Conservation (phyloP, 2,797 vertebrate species). For the Pseudochirops cupreus region DNA sequence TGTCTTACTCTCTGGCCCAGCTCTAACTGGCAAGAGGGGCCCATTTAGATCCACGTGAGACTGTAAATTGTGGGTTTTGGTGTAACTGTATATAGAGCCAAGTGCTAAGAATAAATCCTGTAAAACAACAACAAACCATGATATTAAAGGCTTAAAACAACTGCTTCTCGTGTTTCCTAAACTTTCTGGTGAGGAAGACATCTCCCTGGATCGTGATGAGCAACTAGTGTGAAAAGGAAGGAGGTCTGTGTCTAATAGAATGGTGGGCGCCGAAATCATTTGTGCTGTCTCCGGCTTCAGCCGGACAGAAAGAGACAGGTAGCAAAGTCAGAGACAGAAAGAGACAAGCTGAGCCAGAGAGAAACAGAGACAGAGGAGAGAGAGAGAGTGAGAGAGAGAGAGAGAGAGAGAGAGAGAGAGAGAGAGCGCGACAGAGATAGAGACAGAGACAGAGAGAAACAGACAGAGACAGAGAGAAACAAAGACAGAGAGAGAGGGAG, state of each 20-base stretch:
- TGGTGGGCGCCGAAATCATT: slow-evolving; percentile 61
- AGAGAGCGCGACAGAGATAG: not conserved
- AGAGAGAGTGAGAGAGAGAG: not conserved
- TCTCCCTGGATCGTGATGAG: slow-evolving; percentile 53
- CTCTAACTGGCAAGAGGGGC: slow-evolving; percentile 70
- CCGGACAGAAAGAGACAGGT: not conserved
- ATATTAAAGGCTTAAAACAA: slow-evolving; percentile 85
- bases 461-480: not conserved
- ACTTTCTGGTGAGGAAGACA: slow-evolving; percentile 63
- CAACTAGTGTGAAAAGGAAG: slow-evolving; percentile 58
- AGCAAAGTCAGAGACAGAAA: not conserved
- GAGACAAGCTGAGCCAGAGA: not conserved
- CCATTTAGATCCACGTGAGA: slow-evolving; percentile 81
- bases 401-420: not conserved
- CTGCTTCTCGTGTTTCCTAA: slow-evolving; percentile 80
- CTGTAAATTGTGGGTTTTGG: slow-evolving; percentile 83
- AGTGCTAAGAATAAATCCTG: slow-evolving; percentile 86
- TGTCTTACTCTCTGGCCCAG: slow-evolving; percentile 82
- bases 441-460: not conserved
- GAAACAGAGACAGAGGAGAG: not conserved
- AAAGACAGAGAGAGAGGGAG: no score
- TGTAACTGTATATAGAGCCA: slow-evolving; percentile 86
- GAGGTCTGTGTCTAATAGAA: slow-evolving; percentile 64
- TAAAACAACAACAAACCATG: slow-evolving; percentile 72
- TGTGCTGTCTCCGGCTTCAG: slow-evolving; percentile 71